These are phyloP conservation scores for Mya arenaria DNA, from an alignment of 1,140 invertebrate genomes.

Conservation along the genomic window DNA sequence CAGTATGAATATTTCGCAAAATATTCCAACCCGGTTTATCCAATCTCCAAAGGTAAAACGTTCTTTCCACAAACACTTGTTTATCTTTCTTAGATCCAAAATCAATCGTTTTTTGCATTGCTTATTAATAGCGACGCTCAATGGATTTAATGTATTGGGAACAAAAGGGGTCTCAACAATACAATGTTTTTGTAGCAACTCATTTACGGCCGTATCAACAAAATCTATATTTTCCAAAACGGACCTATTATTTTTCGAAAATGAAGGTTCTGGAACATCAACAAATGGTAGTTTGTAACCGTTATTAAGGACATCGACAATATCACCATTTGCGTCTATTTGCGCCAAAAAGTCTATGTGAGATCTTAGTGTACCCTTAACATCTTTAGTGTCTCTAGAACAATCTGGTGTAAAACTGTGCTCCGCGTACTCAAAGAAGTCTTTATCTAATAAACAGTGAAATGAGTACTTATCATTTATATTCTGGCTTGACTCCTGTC, in stretches of 20 bases:
- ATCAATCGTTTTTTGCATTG: conserved; percentile 39
- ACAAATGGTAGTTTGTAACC: conserved; percentile 15
- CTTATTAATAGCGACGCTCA: conserved; percentile 31
- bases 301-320: conserved; percentile 6
- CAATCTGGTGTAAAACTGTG: no score
- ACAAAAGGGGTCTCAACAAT: conserved; percentile 40
- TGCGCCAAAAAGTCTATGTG: conserved; percentile 32
- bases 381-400: no score
- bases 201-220: background rate
- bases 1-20: conserved; percentile 16
- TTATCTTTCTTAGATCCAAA: conserved; percentile 38
- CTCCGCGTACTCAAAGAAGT: no score
- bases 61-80: conserved; percentile 32
- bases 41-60: conserved; percentile 26
- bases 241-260: conserved; percentile 18
- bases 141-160: conserved; percentile 29
- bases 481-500: no score
- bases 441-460: no score
- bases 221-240: conserved; percentile 1
- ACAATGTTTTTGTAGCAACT: background rate
- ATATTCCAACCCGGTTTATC: conserved; percentile 16
- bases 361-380: conserved; percentile 28
- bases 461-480: no score
- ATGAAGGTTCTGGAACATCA: background rate
- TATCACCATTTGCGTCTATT: conserved; percentile 8